phyloP scores from a whole-genome alignment of 2,888 invertebrate species.

The Agonopterix alstromeriana region DNA sequence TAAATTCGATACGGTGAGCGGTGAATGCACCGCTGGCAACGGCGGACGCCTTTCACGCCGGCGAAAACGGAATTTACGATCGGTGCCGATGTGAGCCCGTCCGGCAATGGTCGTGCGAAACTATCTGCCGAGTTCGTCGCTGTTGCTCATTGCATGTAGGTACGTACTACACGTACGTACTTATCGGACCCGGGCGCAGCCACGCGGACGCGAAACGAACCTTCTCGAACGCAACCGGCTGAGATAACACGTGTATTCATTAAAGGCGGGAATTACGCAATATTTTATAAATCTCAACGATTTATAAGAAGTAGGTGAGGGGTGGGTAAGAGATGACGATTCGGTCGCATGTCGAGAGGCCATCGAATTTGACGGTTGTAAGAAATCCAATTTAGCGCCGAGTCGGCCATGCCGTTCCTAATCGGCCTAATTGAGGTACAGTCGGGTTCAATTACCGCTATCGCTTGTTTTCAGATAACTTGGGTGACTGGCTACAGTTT shows the following conservation, averaged over 20 bases:
- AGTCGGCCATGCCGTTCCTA: conserved; percentile 38
- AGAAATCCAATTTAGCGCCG: conserved; percentile 43
- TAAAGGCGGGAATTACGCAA: conserved; percentile 55
- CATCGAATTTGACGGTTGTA: conserved; percentile 27
- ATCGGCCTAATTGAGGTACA: conserved; percentile 50
- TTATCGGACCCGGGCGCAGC: conserved; percentile 25
- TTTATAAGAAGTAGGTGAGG: not conserved
- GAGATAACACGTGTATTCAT: conserved; percentile 61
- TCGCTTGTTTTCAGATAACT: conserved; percentile 19
- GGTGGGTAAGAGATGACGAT: not conserved
- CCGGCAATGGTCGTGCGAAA: conserved; percentile 23
- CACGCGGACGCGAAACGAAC: conserved; percentile 46
- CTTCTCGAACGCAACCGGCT: conserved; percentile 45
- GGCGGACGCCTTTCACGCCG: conserved; percentile 59
- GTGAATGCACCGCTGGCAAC: conserved; percentile 58
- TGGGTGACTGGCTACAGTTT: conserved; percentile 1
- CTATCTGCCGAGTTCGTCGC: conserved; percentile 1
- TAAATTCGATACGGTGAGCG: conserved; percentile 66
- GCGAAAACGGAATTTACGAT: conserved; percentile 56
- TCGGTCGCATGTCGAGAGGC: conserved; percentile 21
- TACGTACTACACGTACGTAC: not conserved
- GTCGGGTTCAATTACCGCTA: conserved; percentile 41
- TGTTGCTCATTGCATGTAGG: not conserved
- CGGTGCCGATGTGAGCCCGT: conserved; percentile 28
- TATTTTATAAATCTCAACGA: conserved; percentile 33